Percentiles rank a stretch among this genome's conserved stretches.
Evolutionary conservation across 2,113 vertebrate genomes (phyloP).

Genomic region (Eira barbara): DNA sequence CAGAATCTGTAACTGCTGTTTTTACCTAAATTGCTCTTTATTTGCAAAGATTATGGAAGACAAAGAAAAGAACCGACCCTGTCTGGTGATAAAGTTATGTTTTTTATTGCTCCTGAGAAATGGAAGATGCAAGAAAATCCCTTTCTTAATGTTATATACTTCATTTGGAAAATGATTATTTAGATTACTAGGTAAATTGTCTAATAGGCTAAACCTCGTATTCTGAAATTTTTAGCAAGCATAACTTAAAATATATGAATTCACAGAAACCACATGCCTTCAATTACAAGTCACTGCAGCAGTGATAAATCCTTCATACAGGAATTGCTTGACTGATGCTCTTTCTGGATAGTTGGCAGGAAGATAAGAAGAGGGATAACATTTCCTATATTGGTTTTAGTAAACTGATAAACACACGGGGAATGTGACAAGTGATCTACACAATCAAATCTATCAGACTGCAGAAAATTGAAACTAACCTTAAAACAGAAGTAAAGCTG

Average conservation of each 20-base stretch:
- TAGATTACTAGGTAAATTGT: not conserved
- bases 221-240: not conserved
- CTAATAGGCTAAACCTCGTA: not conserved
- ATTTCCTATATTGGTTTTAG: slow-evolving; percentile 16
- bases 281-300: not conserved
- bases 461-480: slow-evolving; percentile 5
- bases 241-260: not conserved
- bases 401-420: not conserved
- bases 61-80: not conserved
- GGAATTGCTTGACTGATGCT: not conserved
- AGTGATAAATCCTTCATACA: not conserved
- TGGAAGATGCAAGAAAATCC: not conserved
- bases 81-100: not conserved
- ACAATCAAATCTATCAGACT: not conserved
- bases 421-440: not conserved
- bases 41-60: not conserved
- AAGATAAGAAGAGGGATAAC: not conserved
- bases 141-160: not conserved
- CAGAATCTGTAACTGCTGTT: not conserved
- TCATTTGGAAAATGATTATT: not conserved
- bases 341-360: not conserved
- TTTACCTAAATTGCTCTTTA: not conserved
- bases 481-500: not conserved
- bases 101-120: not conserved
- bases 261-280: not conserved